These are phyloP conservation scores for Mastacembelus armatus DNA, from an alignment of 2,797 vertebrate species.

Conservation along the genomic window DNA sequence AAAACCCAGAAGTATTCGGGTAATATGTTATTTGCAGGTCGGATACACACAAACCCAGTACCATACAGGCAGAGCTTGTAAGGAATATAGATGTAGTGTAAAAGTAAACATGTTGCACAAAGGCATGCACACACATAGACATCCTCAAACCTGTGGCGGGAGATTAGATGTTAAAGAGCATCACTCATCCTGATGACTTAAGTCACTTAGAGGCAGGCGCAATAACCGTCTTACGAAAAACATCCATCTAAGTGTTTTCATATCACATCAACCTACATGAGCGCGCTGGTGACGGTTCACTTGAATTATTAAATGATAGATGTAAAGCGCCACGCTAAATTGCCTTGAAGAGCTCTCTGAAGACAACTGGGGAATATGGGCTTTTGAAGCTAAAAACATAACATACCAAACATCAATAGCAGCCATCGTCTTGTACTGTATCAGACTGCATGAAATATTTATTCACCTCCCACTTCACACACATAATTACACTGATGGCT, in stretches of 20 bases:
- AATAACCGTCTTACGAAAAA: neutral
- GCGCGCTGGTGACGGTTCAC: neutral
- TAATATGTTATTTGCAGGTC: neutral
- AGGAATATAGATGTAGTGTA: slow-evolving; percentile 23
- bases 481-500: slow-evolving; percentile 9
- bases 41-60: neutral
- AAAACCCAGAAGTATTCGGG: neutral
- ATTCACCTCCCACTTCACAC: slow-evolving; percentile 21
- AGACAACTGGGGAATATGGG: neutral
- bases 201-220: slow-evolving; percentile 8
- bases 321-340: neutral
- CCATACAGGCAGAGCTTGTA: slow-evolving; percentile 3
- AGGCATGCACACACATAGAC: neutral
- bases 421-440: neutral
- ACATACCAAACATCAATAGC: slow-evolving; percentile 16
- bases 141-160: slow-evolving; percentile 5
- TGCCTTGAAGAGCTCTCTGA: slow-evolving; percentile 18
- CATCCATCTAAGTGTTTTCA: neutral
- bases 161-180: slow-evolving; percentile 32
- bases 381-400: neutral
- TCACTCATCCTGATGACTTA: slow-evolving; percentile 36
- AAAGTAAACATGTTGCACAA: slow-evolving; percentile 2
- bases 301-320: neutral
- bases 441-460: slow-evolving; percentile 26
- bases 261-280: neutral